Percentiles rank a stretch among this genome's conserved stretches.
Evolutionary conservation across 2,888 invertebrate genomes (phyloP).

Genomic region (Andrena dorsata): DNA sequence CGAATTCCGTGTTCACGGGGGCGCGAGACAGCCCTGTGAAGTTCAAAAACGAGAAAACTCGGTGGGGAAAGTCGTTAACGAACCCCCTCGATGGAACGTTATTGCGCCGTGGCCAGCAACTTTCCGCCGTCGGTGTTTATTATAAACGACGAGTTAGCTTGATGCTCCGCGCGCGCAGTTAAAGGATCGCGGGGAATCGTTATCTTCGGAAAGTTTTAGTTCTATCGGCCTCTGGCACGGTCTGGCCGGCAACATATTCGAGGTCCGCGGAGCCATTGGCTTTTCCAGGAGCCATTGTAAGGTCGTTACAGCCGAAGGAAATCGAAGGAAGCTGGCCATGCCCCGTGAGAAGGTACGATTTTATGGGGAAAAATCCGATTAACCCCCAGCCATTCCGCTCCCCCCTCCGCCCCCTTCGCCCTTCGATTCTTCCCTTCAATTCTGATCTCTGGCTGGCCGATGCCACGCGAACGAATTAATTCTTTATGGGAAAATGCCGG

Average conservation of each 20-base stretch:
- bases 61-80: slow-evolving; percentile 54
- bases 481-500: slow-evolving; percentile 60
- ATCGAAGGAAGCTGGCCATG: slow-evolving; percentile 47
- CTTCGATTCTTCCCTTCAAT: slow-evolving; percentile 26
- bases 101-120: slow-evolving; percentile 48
- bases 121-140: slow-evolving; percentile 51
- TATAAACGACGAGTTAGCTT: slow-evolving; percentile 57
- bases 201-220: slow-evolving; percentile 55
- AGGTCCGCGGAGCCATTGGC: slow-evolving; percentile 30
- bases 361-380: slow-evolving; percentile 70
- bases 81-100: slow-evolving; percentile 51
- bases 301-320: slow-evolving; percentile 59
- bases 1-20: slow-evolving; percentile 19
- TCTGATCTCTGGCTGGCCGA: neutral
- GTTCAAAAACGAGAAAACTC: slow-evolving; percentile 51
- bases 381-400: slow-evolving; percentile 38
- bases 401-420: neutral
- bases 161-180: slow-evolving; percentile 24
- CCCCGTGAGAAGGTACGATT: slow-evolving; percentile 61
- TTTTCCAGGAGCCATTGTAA: slow-evolving; percentile 50
- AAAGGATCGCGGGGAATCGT: slow-evolving; percentile 59
- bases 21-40: slow-evolving; percentile 26
- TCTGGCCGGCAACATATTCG: slow-evolving; percentile 31
- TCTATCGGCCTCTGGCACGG: slow-evolving; percentile 36
- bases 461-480: slow-evolving; percentile 59